Conservation (phyloP, 2,797 vertebrate genomes). For the Squalus acanthias region DNA sequence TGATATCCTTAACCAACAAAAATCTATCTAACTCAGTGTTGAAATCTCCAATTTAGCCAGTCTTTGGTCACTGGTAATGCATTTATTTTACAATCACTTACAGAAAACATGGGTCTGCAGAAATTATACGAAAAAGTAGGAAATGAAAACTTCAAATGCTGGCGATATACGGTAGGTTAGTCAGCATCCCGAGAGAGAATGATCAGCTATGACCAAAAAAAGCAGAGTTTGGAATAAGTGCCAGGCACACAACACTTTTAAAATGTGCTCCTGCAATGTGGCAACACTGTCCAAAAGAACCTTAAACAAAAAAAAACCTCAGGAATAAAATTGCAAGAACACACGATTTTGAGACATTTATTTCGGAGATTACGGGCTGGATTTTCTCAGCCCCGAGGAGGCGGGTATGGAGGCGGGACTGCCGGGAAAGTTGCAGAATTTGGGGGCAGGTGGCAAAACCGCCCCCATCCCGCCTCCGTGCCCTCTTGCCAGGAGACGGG, state of each 20-base stretch:
- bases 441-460: too few relatives aligned
- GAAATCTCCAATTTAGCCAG: background rate
- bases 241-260: background rate
- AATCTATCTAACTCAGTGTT: background rate
- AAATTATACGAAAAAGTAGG: background rate
- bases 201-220: background rate
- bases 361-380: background rate
- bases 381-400: too few relatives aligned
- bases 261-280: background rate
- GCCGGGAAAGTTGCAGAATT: too few relatives aligned
- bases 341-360: background rate
- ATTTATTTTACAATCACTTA: background rate
- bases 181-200: background rate
- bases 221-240: background rate
- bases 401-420: too few relatives aligned
- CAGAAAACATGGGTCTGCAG: background rate
- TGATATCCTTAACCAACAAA: background rate
- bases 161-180: background rate
- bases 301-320: background rate
- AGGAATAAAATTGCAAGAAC: background rate
- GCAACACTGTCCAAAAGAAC: too few relatives aligned
- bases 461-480: too few relatives aligned
- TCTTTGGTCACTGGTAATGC: background rate
- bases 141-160: background rate
- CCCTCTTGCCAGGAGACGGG: too few relatives aligned